These are phyloP conservation scores for Sprattus sprattus DNA, from an alignment of 2,113 vertebrate genomes.

Conservation along the genomic window DNA sequence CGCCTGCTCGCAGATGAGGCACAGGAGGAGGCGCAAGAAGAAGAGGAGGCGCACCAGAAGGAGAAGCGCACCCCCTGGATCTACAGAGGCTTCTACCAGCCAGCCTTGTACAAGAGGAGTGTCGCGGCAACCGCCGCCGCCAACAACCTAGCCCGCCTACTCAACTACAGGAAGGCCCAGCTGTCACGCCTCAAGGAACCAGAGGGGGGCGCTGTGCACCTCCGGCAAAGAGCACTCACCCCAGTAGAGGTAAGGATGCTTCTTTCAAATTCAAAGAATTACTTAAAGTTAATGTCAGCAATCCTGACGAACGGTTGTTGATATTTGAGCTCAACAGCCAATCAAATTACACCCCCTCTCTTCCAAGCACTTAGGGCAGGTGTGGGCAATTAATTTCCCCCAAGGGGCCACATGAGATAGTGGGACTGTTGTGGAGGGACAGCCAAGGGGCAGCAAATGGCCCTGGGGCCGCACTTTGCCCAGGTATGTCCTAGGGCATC, in stretches of 20 bases:
- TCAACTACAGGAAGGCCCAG: conserved; percentile 83
- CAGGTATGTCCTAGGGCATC: no score
- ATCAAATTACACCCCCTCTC: neutral
- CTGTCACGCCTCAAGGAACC: conserved; percentile 68
- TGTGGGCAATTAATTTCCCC: no score
- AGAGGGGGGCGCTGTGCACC: conserved; percentile 61
- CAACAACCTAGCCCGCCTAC: conserved; percentile 77
- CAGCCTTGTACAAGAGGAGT: conserved; percentile 76
- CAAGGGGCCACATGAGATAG: no score
- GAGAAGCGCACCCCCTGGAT: conserved; percentile 73
- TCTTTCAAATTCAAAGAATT: neutral
- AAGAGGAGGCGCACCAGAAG: conserved; percentile 34
- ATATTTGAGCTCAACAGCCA: neutral
- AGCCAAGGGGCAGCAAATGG: no score
- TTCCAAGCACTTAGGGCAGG: no score
- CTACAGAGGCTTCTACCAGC: conserved; percentile 72
- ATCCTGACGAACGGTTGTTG: neutral
- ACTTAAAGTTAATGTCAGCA: neutral
- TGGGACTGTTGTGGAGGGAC: no score
- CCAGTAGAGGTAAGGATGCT: conserved; percentile 78
- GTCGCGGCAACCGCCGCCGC: conserved; percentile 30
- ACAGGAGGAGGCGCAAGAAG: conserved; percentile 30
- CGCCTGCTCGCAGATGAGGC: conserved; percentile 41
- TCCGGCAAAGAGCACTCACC: conserved; percentile 68
- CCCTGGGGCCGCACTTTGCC: no score